Conservation (phyloP, 2,888 invertebrate species). For the Phalera bucephala region DNA sequence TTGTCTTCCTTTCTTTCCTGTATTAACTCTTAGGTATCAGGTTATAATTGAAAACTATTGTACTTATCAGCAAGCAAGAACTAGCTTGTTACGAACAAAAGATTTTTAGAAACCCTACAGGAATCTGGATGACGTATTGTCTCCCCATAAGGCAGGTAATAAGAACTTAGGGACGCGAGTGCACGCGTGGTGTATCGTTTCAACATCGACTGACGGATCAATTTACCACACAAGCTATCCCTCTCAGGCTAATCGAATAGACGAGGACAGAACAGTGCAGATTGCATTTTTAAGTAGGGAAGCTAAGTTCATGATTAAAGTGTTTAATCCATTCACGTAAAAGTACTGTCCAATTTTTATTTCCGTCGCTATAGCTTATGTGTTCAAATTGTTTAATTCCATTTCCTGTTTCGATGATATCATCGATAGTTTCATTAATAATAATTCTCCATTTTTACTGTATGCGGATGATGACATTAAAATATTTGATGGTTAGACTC, state of each 20-base stretch:
- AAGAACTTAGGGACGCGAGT: constrained; percentile 32
- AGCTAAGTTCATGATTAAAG: constrained; percentile 13
- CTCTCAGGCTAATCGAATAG: constrained; percentile 14
- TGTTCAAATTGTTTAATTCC: constrained; percentile 17
- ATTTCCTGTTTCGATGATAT: constrained; percentile 27
- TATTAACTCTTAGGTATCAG: too few relatives aligned
- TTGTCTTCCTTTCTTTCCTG: too few relatives aligned
- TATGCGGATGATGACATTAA: too few relatives aligned
- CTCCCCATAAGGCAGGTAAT: constrained; percentile 47
- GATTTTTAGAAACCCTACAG: constrained; percentile 44
- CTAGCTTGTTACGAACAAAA: constrained; percentile 9
- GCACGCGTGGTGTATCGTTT: constrained; percentile 42
- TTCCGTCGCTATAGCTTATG: constrained; percentile 32
- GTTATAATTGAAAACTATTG: too few relatives aligned
- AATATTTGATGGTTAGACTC: too few relatives aligned
- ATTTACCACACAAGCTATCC: constrained; percentile 32
- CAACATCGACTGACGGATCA: constrained; percentile 41
- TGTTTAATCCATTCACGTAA: constrained; percentile 34
- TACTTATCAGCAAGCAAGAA: too few relatives aligned
- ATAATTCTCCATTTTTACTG: too few relatives aligned
- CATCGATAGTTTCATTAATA: constrained; percentile 14
- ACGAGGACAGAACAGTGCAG: constrained; percentile 22
- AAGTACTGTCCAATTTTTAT: constrained; percentile 28
- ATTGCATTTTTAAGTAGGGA: constrained; percentile 25
- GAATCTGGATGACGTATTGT: constrained; percentile 47